Conservation (phyloP, 1,140 invertebrate species). For the Drosophila sechellia region DNA sequence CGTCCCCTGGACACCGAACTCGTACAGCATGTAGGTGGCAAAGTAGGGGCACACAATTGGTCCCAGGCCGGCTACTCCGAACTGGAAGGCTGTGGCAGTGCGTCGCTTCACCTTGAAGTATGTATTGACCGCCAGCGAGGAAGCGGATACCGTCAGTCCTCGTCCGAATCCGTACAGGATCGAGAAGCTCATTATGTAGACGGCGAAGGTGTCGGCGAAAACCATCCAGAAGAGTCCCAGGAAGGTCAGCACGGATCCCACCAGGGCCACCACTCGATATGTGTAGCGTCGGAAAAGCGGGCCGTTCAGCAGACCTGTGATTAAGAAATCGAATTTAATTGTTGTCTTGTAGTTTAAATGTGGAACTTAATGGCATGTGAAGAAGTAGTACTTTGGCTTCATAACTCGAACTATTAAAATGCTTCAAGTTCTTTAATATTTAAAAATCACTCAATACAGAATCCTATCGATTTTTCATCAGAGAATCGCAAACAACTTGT, state of each 20-base stretch:
- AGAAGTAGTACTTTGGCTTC: no score
- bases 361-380: neutral
- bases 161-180: slow-evolving; percentile 87
- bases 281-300: slow-evolving; percentile 87
- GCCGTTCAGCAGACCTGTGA: slow-evolving; percentile 87
- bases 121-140: slow-evolving; percentile 87
- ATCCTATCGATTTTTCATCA: neutral
- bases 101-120: slow-evolving; percentile 87
- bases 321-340: neutral
- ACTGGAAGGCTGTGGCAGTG: slow-evolving; percentile 86
- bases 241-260: slow-evolving; percentile 86
- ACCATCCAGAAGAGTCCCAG: slow-evolving; percentile 86
- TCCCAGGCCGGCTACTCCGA: slow-evolving; percentile 86
- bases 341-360: neutral
- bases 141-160: slow-evolving; percentile 87
- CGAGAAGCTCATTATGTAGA: slow-evolving; percentile 87
- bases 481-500: neutral
- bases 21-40: slow-evolving; percentile 85
- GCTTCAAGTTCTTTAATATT: neutral
- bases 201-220: slow-evolving; percentile 86
- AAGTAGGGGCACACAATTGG: slow-evolving; percentile 86
- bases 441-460: neutral
- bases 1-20: slow-evolving; percentile 86
- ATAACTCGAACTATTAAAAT: no score
- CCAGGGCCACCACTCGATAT: slow-evolving; percentile 87